Base-by-base conservation (phyloP, 2,888 invertebrate species). In the Lypha dubia region DNA sequence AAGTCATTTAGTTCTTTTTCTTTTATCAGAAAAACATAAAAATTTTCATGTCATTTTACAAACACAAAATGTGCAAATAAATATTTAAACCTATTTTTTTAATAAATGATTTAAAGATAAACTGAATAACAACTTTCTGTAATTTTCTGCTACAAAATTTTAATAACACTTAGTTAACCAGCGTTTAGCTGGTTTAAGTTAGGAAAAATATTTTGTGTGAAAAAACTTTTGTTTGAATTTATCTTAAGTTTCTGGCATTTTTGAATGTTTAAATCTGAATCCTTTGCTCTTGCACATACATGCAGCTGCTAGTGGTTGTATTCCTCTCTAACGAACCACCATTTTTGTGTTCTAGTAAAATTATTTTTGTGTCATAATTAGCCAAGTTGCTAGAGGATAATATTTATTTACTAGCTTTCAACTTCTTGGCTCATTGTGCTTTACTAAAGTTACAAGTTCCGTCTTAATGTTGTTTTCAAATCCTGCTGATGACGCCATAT, bases 381-480 rank as follows among this genome's bases (percentile, higher is more conserved):
- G 46, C 46, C 53, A 63, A 63, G n/a, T 71, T 63, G 44, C 56
- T 63, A 24, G 35, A 53, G 11, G n/a, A 22, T 22, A 53, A 32
- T 24, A 46, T 22, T 70, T 77, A 62, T 28, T 67, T 35, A 51
- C 15, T 9, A 41, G 20, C 46, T 22, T 28, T 13, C 35, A 41
- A 13, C 41, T 35, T 13, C 60, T 35, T 35, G 17, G 17, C 28
- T 56, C 56, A 15, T 15, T 56, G 20, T 17, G 44, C 9, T 5
- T 70, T 56, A 58, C 20, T 20, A 9, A 5, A 2, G 17, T 65
- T 74, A 53, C 9, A 35, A 56, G 44, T 63, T 41, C 70, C 60
- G 49, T 56, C 28, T 65, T 65, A 20, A 75, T 53, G 51, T 28
- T 75, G 74, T 63, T 75, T 51, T 20, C 15, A 65, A 22, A 44